These are phyloP conservation scores for Urocynchramus pylzowi DNA, from an alignment of 2,113 vertebrate species.

Conservation along the genomic window DNA sequence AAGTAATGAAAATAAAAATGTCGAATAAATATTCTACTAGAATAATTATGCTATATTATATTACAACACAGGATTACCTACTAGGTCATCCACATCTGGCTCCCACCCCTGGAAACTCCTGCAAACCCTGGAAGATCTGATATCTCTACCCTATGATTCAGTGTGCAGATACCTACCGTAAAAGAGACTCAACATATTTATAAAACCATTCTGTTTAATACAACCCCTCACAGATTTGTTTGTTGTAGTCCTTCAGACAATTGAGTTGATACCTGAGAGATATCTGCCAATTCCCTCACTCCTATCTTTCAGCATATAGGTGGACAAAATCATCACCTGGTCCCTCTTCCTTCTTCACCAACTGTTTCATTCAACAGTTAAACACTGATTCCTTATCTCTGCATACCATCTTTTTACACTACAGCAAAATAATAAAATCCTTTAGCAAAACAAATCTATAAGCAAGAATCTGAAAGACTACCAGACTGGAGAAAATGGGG, in stretches of 20 bases:
- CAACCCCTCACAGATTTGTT: neutral
- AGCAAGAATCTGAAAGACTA: neutral
- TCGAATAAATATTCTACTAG: neutral
- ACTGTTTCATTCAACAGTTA: neutral
- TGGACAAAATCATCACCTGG: neutral
- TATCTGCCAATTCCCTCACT: neutral
- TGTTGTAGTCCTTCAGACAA: neutral
- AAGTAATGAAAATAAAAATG: neutral
- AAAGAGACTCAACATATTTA: neutral
- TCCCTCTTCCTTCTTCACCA: neutral
- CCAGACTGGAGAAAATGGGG: neutral
- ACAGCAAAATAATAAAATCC: neutral
- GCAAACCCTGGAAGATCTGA: neutral
- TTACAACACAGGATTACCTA: neutral
- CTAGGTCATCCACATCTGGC: neutral
- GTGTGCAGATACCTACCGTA: fast-evolving
- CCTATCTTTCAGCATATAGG: neutral
- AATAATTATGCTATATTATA: neutral
- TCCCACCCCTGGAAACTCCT: neutral
- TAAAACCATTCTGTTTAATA: neutral
- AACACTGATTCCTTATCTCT: neutral
- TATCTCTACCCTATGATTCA: neutral
- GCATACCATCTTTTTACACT: neutral
- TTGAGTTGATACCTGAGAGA: neutral
- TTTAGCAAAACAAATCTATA: neutral